Conservation (phyloP, 2,797 vertebrate species). For the Phrynocephalus forsythii region DNA sequence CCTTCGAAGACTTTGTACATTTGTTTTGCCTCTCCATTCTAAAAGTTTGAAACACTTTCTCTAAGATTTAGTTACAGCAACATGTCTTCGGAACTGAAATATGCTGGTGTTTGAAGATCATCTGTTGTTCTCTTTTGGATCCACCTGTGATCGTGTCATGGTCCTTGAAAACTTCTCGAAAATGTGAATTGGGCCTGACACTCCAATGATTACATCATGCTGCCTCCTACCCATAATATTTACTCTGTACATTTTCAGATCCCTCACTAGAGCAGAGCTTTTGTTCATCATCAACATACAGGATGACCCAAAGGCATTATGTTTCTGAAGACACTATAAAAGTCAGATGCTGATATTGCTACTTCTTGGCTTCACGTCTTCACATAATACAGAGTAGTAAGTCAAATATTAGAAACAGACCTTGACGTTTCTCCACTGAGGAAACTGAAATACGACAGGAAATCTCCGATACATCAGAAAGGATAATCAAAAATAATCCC, state of each 20-base stretch:
- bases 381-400: constrained; percentile 62
- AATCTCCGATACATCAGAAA: constrained; percentile 69
- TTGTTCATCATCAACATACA: neutral
- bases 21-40: too few species aligned
- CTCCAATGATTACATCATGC: too few species aligned
- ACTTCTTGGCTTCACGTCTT: constrained; percentile 72
- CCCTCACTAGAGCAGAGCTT: neutral
- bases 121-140: too few species aligned
- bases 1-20: too few species aligned
- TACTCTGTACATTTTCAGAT: neutral
- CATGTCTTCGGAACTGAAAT: too few species aligned
- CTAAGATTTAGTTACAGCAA: too few species aligned
- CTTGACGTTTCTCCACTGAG: constrained; percentile 75
- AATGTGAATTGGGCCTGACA: too few species aligned
- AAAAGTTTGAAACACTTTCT: too few species aligned
- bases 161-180: too few species aligned
- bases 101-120: too few species aligned
- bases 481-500: constrained; percentile 78
- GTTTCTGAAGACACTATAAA: constrained; percentile 43
- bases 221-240: neutral
- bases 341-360: constrained; percentile 70
- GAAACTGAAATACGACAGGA: constrained; percentile 77
- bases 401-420: constrained; percentile 73
- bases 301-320: neutral
- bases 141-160: too few species aligned